A percentile compares a stretch with the other conserved stretches of the same genome.
These are phyloP conservation scores for Vulpes lagopus DNA, from an alignment of 2,113 vertebrate species.

Conservation along the genomic window DNA sequence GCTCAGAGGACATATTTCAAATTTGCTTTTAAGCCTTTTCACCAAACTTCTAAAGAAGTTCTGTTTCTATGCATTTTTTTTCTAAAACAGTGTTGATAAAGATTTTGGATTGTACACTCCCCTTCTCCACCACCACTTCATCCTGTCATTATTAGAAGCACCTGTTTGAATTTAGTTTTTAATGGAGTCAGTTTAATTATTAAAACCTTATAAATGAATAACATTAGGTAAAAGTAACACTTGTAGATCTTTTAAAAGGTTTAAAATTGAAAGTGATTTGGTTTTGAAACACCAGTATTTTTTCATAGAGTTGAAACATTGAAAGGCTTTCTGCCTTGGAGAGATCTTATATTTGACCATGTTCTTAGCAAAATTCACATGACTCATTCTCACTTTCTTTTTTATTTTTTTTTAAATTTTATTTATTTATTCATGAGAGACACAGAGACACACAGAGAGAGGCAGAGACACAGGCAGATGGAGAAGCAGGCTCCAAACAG, in stretches of 20 bases:
- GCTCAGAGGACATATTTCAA: conserved; percentile 24
- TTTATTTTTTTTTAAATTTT: too few species aligned
- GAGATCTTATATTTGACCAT: not conserved
- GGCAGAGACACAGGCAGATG: too few species aligned
- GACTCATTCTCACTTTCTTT: not conserved
- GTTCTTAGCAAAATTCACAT: not conserved
- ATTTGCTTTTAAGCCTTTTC: not conserved
- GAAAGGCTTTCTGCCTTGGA: not conserved
- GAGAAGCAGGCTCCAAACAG: too few species aligned
- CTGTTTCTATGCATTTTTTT: not conserved
- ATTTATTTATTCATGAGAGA: too few species aligned
- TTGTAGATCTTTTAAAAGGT: not conserved
- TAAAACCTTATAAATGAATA: not conserved
- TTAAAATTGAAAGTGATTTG: not conserved
- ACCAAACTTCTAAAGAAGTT: not conserved
- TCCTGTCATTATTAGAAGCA: not conserved
- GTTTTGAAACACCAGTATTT: not conserved
- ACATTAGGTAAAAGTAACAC: not conserved
- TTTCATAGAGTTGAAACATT: not conserved
- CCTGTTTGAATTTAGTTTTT: not conserved
- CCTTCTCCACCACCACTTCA: not conserved
- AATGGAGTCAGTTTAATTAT: not conserved
- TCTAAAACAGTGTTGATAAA: not conserved
- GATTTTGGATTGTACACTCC: not conserved
- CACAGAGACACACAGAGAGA: too few species aligned